Percentiles rank a stretch among this genome's conserved stretches.
phyloP scores from a whole-genome alignment of 2,113 vertebrate genomes.

The Capreolus pygargus region DNA sequence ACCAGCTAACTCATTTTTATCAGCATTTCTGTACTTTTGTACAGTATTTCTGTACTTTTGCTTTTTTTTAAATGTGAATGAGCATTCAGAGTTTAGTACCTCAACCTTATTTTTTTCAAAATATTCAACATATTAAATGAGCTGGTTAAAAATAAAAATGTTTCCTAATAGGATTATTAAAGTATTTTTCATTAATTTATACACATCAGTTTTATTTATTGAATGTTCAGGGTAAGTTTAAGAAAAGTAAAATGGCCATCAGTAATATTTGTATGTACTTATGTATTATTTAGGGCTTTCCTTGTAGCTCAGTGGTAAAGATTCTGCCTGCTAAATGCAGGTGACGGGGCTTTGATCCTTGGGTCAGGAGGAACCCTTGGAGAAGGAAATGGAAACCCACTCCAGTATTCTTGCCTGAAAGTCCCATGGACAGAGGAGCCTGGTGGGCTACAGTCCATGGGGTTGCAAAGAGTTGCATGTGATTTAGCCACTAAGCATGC shows the following conservation, averaged over 20 bases:
- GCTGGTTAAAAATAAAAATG: neutral
- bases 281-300: neutral
- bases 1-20: neutral
- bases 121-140: neutral
- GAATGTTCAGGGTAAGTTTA: neutral
- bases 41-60: neutral
- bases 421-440: neutral
- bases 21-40: neutral
- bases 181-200: neutral
- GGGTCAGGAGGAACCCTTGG: neutral
- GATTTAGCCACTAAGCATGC: neutral
- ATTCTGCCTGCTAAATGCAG: neutral
- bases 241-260: neutral
- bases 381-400: neutral
- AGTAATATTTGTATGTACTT: neutral
- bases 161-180: neutral
- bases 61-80: neutral
- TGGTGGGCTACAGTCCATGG: neutral
- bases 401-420: neutral
- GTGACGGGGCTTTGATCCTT: neutral
- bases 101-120: neutral
- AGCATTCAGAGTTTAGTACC: neutral
- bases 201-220: neutral
- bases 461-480: neutral
- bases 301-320: neutral